Evolutionary conservation across 2,888 invertebrate genomes (phyloP).

Genomic region (Epicampocera succincta): DNA sequence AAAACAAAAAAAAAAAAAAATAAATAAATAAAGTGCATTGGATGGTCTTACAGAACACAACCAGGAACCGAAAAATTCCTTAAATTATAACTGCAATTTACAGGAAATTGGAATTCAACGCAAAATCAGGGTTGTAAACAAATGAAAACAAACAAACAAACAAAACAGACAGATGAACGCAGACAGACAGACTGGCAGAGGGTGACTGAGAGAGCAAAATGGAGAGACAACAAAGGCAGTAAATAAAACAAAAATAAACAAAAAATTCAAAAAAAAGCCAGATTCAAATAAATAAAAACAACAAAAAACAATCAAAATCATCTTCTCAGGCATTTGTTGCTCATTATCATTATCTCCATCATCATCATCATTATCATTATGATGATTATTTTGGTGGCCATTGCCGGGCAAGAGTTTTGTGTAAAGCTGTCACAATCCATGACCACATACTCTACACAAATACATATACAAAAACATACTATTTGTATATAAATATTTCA

Average conservation of each 20-base stretch:
- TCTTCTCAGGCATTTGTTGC: conserved; percentile 28
- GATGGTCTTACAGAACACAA: neutral
- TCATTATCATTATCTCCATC: conserved; percentile 28
- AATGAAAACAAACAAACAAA: conserved; percentile 17
- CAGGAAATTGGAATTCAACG: conserved; percentile 46
- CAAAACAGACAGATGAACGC: neutral
- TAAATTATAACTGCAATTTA: conserved; percentile 43
- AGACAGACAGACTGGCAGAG: neutral
- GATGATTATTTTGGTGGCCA: neutral
- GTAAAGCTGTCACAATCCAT: neutral
- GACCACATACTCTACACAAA: neutral
- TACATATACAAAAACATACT: too few relatives aligned
- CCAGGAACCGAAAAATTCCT: conserved; percentile 26
- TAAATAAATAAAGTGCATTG: conserved; percentile 24
- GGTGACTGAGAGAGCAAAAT: too few relatives aligned
- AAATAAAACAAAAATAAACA: conserved; percentile 43
- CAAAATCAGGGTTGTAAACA: conserved; percentile 37
- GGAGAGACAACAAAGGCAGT: conserved; percentile 29
- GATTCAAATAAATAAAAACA: neutral
- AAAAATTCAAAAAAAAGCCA: conserved; percentile 15
- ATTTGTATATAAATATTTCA: too few relatives aligned
- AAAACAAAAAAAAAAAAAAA: neutral
- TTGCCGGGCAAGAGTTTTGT: neutral
- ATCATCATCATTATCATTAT: conserved; percentile 7
- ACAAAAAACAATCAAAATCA: conserved; percentile 1